These are phyloP conservation scores for Pseudococcus longispinus DNA, from an alignment of 2,888 invertebrate species.

Conservation along the genomic window DNA sequence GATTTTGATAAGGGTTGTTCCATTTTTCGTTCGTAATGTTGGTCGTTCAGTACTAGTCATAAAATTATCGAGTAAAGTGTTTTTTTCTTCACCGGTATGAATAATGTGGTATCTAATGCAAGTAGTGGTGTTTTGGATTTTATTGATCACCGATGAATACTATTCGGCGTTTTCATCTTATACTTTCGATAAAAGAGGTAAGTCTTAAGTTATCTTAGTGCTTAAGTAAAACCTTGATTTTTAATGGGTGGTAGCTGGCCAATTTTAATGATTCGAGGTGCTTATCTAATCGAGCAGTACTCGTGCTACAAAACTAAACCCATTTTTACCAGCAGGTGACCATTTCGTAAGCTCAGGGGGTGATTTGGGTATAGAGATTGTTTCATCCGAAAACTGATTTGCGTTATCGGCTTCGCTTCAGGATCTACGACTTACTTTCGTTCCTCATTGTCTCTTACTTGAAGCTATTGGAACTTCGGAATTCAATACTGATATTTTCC, in stretches of 20 bases:
- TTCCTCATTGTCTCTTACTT: no score
- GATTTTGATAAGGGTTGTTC: conserved; percentile 50
- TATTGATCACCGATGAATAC: conserved; percentile 40
- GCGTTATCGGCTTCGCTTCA: no score
- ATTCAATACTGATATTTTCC: no score
- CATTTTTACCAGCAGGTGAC: not conserved
- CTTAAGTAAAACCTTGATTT: not conserved
- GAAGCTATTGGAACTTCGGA: no score
- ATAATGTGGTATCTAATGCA: conserved; percentile 52
- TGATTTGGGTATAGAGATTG: no score
- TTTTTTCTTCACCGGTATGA: conserved; percentile 49
- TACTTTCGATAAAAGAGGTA: conserved; percentile 43
- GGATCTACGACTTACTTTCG: no score
- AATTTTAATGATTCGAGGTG: not conserved
- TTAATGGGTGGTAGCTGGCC: not conserved
- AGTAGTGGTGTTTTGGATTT: conserved; percentile 51
- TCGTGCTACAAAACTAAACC: not conserved
- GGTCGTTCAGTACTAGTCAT: conserved; percentile 11
- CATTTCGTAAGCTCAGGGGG: no score
- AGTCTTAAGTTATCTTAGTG: not conserved
- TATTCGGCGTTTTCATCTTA: conserved; percentile 30
- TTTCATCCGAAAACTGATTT: no score
- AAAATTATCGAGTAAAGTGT: conserved; percentile 42
- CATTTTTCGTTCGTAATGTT: conserved; percentile 8
- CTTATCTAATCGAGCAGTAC: not conserved